Percentiles rank a stretch among this genome's conserved stretches.
These are phyloP conservation scores for Columba guinea DNA, from an alignment of 2,797 vertebrate genomes.

Conservation along the genomic window DNA sequence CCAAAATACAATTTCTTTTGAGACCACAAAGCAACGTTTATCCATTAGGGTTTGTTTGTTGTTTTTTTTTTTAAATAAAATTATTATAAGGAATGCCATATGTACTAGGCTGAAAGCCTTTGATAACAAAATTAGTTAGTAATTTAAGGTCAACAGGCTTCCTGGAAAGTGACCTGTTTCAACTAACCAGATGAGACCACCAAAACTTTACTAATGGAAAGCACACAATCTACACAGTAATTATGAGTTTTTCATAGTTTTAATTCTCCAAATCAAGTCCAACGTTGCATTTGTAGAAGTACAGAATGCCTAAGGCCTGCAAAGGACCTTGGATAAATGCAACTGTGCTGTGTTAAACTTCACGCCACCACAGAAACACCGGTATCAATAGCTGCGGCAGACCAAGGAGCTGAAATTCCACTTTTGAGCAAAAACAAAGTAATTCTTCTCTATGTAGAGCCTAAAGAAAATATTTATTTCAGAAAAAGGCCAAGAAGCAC, in stretches of 20 bases:
- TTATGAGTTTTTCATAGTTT: background rate
- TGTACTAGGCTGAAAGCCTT: background rate
- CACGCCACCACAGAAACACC: background rate
- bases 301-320: background rate
- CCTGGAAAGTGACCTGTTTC: background rate
- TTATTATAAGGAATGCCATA: background rate
- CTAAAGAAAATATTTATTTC: background rate
- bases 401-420: background rate
- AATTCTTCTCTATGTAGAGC: background rate
- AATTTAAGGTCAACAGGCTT: background rate
- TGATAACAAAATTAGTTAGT: background rate
- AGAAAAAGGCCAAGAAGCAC: background rate
- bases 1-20: background rate
- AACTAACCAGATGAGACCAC: background rate
- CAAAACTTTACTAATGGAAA: background rate
- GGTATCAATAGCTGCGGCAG: background rate
- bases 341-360: background rate
- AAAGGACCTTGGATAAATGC: background rate
- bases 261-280: background rate
- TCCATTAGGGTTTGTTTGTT: background rate
- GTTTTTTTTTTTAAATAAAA: background rate
- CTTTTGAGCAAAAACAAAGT: background rate
- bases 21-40: background rate
- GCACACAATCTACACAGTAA: background rate
- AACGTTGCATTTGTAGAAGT: background rate